These are phyloP conservation scores for Calliphora vomitoria DNA, from an alignment of 2,888 invertebrate genomes.

Conservation along the genomic window DNA sequence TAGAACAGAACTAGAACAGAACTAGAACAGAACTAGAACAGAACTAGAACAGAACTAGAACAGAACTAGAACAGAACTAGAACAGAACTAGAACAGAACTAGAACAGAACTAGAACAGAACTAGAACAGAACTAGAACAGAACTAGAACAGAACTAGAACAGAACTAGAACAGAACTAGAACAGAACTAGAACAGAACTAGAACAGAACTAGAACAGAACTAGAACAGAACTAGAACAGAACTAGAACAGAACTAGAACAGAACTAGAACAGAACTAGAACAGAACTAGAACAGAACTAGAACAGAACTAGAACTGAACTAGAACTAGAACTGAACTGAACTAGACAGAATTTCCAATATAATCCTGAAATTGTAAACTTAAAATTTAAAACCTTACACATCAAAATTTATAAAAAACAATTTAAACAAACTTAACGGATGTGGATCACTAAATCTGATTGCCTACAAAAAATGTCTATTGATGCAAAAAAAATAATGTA, in stretches of 20 bases:
- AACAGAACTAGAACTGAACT: not conserved
- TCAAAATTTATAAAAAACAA: not conserved
- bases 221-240: not conserved
- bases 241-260: not conserved
- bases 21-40: not conserved
- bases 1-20: not conserved
- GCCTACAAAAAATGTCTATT: conserved; percentile 35
- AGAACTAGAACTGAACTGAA: not conserved
- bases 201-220: not conserved
- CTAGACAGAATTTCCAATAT: not conserved
- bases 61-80: not conserved
- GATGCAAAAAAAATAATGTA: conserved; percentile 48
- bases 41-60: not conserved
- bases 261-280: not conserved
- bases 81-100: no score
- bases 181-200: not conserved
- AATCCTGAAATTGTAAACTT: not conserved
- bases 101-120: not conserved
- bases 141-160: not conserved
- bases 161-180: not conserved
- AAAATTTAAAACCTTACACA: not conserved
- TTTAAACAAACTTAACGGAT: not conserved
- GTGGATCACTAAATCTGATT: conserved; percentile 29
- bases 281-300: not conserved
- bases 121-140: not conserved